A percentile compares a stretch with the other conserved stretches of the same genome.
phyloP scores from a whole-genome alignment of 2,888 invertebrate genomes.

The Ophioninae sp. region DNA sequence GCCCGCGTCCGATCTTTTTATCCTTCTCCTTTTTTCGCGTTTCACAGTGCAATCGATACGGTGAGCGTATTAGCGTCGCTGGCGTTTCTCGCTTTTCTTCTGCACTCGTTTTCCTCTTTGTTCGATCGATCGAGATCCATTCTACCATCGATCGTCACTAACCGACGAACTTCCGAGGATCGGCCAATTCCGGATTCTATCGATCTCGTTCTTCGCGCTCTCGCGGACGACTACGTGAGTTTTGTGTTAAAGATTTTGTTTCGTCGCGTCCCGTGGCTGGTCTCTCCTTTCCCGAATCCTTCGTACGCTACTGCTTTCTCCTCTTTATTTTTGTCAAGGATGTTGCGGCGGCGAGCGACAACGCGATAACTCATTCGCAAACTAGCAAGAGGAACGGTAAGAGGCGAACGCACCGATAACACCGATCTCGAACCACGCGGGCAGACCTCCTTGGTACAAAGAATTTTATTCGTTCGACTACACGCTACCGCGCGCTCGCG shows the following conservation, averaged over 20 bases:
- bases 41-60: slow-evolving; percentile 78
- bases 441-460: neutral
- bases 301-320: neutral
- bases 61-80: slow-evolving; percentile 78
- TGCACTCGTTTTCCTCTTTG: slow-evolving; percentile 78
- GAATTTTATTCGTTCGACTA: neutral
- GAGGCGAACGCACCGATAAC: neutral
- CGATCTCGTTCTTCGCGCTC: slow-evolving; percentile 71
- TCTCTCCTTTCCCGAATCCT: neutral
- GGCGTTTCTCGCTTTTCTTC: slow-evolving; percentile 79
- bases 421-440: neutral
- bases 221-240: slow-evolving; percentile 76
- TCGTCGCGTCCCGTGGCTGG: slow-evolving; percentile 2
- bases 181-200: slow-evolving; percentile 67
- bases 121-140: slow-evolving; percentile 77
- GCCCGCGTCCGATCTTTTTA: neutral
- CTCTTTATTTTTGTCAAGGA: slow-evolving; percentile 27
- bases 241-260: neutral
- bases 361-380: neutral
- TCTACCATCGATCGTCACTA: slow-evolving; percentile 73
- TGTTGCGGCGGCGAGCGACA: neutral
- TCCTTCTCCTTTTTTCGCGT: neutral
- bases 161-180: slow-evolving; percentile 65
- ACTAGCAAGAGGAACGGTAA: neutral
- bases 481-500: neutral